Evolutionary conservation across 2,113 vertebrate species (phyloP), one percentile per base, ranked within the genome.

Genomic region (Thunnus maccoyii): DNA sequence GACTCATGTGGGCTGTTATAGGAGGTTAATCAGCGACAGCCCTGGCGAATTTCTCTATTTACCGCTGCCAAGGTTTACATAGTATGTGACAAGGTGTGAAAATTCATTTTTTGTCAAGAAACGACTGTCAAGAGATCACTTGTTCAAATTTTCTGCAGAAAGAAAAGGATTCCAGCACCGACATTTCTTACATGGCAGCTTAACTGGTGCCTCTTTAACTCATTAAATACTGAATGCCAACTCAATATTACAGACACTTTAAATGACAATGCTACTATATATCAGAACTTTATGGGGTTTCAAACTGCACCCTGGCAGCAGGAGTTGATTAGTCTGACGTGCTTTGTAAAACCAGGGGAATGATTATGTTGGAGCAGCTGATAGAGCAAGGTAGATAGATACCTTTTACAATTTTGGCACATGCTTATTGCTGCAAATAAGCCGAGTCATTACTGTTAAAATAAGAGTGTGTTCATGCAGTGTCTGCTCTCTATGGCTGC

Each of bases 341-440:
- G 63, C 14, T 62, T 68, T 55, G 27, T 50, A 25, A 47, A 67
- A 64, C 41, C 52, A 27, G 27, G 27, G 41, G 41, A 50, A 48
- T 70, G 48, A 76, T 41, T 66, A 36, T 4, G 18, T 5, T 51
- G 30, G 71, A 20, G 61, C 32, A 55, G 75, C 51, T 76, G 75
- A 82, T 18, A 27, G 36, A 20, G 51, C 3, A 4, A 18, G 16
- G 48, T 12, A 64, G 30, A 70, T 12, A 64, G 30, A 70, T 30
- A 58, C 36, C 32, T 73, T 51, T 41, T 7, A 41, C 36, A 3
- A 74, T 70, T 52, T 66, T 63, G 27, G 1, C 0, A 20, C 1
- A 1, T 4, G 18, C 57, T 46, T 69, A 73, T 65, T 22, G 25
- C 30, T 60, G 62, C 16, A 25, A 47, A 47, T 72, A 17, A 48